Conservation (phyloP, 2,888 invertebrate genomes). For the Lagria hirta region DNA sequence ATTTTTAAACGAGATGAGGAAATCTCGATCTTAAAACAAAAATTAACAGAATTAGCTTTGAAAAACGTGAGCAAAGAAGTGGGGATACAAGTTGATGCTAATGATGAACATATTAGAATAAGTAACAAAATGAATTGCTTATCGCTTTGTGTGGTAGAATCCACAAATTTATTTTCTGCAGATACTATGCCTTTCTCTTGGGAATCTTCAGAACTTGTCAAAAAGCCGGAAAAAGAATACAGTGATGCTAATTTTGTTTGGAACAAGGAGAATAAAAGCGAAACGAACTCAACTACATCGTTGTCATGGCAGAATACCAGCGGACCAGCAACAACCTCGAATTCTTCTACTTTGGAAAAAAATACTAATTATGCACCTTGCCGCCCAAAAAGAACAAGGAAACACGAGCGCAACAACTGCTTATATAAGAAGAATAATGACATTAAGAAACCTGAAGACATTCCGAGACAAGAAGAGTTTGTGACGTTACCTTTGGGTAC, state of each 20-base stretch:
- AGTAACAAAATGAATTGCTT: conserved; percentile 43
- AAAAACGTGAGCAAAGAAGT: conserved; percentile 37
- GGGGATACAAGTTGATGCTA: conserved; percentile 36
- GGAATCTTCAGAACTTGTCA: conserved; percentile 16
- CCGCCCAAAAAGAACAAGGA: conserved; percentile 49
- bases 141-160: conserved; percentile 48
- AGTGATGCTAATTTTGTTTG: conserved; percentile 33
- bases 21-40: conserved; percentile 57
- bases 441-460: conserved; percentile 30
- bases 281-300: conserved; percentile 7
- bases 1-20: conserved; percentile 60
- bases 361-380: conserved; percentile 47
- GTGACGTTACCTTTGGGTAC: conserved; percentile 44
- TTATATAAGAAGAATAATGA: conserved; percentile 44
- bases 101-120: conserved; percentile 33
- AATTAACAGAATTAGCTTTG: conserved; percentile 52
- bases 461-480: conserved; percentile 35
- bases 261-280: conserved; percentile 29
- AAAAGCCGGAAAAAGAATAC: conserved; percentile 15
- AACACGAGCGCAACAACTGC: conserved; percentile 46
- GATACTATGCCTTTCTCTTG: conserved; percentile 44
- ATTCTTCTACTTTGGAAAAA: conserved; percentile 38
- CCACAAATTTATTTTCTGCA: conserved; percentile 46
- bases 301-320: conserved; percentile 15
- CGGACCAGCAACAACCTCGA: conserved; percentile 41